A percentile compares a stretch with the other conserved stretches of the same genome.
Evolutionary conservation across 2,797 vertebrate species (phyloP).

Genomic region (Kryptopterus vitreolus): DNA sequence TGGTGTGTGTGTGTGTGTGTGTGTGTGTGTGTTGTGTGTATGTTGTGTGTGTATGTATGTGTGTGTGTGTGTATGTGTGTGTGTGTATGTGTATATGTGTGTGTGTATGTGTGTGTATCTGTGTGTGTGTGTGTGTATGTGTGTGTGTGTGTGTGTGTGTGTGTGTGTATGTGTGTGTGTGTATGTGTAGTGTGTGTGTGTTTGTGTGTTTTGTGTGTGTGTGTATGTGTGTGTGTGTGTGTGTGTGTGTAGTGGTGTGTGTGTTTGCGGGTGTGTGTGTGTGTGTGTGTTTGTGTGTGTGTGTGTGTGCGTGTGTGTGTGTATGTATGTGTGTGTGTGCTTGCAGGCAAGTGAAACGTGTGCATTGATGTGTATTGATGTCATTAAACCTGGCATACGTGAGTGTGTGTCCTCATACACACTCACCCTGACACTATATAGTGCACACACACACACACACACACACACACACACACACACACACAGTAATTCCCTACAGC

Average conservation of each 20-base stretch:
- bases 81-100: not conserved
- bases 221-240: not conserved
- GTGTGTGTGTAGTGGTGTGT: not conserved
- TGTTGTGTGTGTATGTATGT: not conserved
- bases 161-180: not conserved
- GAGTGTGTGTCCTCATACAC: not conserved
- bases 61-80: not conserved
- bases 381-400: too few relatives aligned
- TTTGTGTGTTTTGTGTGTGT: not conserved
- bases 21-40: not conserved
- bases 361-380: too few relatives aligned
- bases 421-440: not conserved
- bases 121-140: not conserved
- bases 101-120: not conserved
- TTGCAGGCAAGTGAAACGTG: too few relatives aligned
- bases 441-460: not conserved
- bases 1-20: not conserved
- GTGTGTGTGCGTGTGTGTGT: not conserved
- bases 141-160: not conserved
- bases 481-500: not conserved
- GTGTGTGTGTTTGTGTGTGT: not conserved
- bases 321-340: not conserved
- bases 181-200: not conserved
- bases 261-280: not conserved
- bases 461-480: not conserved